Evolutionary conservation across 2,113 vertebrate species (phyloP).

Genomic region (Xiphorhynchus elegans): DNA sequence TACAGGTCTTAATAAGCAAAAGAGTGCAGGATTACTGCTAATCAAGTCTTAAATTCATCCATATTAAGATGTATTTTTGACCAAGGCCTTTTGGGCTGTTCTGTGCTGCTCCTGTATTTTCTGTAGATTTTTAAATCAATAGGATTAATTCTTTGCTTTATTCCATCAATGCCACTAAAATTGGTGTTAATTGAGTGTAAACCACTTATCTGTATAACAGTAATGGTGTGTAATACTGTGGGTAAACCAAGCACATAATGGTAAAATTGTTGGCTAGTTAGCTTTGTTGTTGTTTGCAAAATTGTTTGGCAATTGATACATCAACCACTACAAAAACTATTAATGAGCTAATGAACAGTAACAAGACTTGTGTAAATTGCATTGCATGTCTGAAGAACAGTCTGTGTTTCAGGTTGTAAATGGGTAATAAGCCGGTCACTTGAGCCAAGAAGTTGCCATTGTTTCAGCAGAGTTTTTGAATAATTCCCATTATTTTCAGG

Average conservation of each 20-base stretch:
- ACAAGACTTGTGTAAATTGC: neutral
- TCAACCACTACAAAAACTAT: neutral
- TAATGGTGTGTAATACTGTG: neutral
- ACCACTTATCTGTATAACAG: fast-evolving
- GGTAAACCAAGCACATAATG: neutral
- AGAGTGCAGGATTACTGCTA: neutral
- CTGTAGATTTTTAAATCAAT: neutral
- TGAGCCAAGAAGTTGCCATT: neutral
- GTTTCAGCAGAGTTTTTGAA: neutral
- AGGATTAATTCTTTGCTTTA: neutral
- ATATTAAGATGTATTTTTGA: neutral
- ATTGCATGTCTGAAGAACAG: neutral
- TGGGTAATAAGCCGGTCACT: neutral
- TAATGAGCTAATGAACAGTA: neutral
- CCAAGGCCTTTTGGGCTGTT: neutral
- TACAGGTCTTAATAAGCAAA: neutral
- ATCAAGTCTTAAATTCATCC: neutral
- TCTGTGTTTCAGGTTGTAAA: neutral
- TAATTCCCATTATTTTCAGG: neutral
- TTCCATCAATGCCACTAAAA: neutral
- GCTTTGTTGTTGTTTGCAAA: neutral
- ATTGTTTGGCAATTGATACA: neutral
- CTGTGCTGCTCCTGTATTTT: neutral
- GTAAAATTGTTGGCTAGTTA: neutral
- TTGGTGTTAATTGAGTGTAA: neutral